Conservation (phyloP, 1,140 invertebrate species). For the Dufourea novaeangliae region DNA sequence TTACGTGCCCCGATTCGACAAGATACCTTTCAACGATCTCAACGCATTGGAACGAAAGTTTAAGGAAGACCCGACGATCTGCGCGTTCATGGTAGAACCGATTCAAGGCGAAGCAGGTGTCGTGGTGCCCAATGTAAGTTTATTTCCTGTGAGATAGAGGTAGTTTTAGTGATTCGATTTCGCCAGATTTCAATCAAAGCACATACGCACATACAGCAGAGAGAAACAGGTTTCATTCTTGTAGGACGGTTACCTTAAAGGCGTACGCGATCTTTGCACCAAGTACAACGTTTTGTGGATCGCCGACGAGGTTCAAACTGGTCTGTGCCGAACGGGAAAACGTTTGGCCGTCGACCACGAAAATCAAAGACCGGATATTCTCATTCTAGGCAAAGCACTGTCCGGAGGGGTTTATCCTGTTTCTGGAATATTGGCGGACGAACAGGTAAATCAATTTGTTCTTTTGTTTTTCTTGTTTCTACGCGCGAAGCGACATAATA, state of each 20-base stretch:
- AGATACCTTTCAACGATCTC: constrained; percentile 89
- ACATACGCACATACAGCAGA: no score
- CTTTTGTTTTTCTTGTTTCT: neutral
- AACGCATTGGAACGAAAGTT: constrained; percentile 84
- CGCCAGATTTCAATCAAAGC: no score
- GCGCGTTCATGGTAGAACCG: constrained; percentile 92
- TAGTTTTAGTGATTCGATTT: neutral
- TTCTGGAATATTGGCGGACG: constrained; percentile 88
- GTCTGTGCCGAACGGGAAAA: constrained; percentile 95
- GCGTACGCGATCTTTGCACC: constrained; percentile 94
- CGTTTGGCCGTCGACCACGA: constrained; percentile 95
- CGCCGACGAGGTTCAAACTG: constrained; percentile 98
- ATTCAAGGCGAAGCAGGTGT: constrained; percentile 93
- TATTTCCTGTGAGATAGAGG: no score
- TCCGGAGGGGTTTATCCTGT: constrained; percentile 93
- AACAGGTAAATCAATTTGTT: constrained; percentile 83
- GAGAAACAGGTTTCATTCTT: no score
- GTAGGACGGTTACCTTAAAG: constrained; percentile 92
- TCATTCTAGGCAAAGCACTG: constrained; percentile 90
- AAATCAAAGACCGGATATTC: constrained; percentile 88
- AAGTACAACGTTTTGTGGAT: constrained; percentile 98
- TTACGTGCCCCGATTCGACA: constrained; percentile 88
- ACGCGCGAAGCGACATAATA: neutral
- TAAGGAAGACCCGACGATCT: constrained; percentile 82
- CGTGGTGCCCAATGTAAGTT: constrained; percentile 84